phyloP scores from a whole-genome alignment of 1,140 invertebrate genomes.

The Bacillus rossius region DNA sequence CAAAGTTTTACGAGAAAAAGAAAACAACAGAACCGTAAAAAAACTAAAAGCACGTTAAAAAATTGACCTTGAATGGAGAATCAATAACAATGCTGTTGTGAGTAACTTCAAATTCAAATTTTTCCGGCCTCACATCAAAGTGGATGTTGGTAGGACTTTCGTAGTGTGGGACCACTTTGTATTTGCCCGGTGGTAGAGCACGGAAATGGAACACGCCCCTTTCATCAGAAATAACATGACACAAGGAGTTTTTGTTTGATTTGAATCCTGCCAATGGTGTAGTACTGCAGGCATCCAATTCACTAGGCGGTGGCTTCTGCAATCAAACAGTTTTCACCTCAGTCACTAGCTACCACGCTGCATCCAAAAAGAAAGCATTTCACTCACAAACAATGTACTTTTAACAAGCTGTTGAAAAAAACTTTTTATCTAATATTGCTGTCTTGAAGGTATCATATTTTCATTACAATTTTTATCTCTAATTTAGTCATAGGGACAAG shows the following conservation, averaged over 20 bases:
- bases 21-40: too few species aligned
- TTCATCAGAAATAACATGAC: slow-evolving; percentile 64
- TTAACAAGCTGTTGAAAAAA: too few species aligned
- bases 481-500: too few species aligned
- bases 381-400: too few species aligned
- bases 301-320: too few species aligned
- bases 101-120: slow-evolving; percentile 59
- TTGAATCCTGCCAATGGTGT: slow-evolving; percentile 50
- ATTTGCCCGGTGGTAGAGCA: slow-evolving; percentile 70
- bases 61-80: slow-evolving; percentile 67
- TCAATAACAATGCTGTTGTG: slow-evolving; percentile 66
- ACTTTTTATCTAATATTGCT: too few species aligned
- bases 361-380: slow-evolving; percentile 6
- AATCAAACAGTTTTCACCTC: too few species aligned
- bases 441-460: too few species aligned
- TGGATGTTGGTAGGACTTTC: slow-evolving; percentile 55
- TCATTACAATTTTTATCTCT: too few species aligned
- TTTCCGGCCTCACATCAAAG: slow-evolving; percentile 70
- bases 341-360: too few species aligned
- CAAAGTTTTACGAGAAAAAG: too few species aligned
- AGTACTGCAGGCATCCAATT: slow-evolving; percentile 50
- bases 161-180: slow-evolving; percentile 62
- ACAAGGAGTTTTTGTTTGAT: slow-evolving; percentile 51
- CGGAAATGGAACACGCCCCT: slow-evolving; percentile 76
- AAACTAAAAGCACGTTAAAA: too few species aligned